Evolutionary conservation across 2,797 vertebrate species (phyloP).

Genomic region (Acipenser transmontanus): DNA sequence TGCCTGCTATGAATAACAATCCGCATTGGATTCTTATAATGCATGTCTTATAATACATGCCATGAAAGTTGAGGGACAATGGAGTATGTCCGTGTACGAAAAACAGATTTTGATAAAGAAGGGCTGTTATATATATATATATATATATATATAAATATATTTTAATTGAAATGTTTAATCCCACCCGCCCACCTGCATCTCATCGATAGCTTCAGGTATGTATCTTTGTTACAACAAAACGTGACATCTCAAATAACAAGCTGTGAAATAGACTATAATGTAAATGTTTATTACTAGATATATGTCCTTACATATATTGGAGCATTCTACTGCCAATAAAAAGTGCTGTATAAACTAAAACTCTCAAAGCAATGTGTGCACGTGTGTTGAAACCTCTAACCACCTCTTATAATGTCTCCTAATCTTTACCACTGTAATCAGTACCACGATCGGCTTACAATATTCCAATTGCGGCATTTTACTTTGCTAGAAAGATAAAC

Average conservation of each 20-base stretch:
- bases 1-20: too few relatives aligned
- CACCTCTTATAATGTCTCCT: constrained; percentile 50
- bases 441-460: constrained; percentile 61
- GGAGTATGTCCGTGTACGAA: too few relatives aligned
- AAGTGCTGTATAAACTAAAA: constrained; percentile 61
- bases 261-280: constrained; percentile 82
- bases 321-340: constrained; percentile 75
- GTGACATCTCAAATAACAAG: constrained; percentile 65
- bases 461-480: constrained; percentile 38
- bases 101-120: too few relatives aligned
- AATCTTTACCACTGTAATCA: constrained; percentile 48
- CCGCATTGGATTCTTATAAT: too few relatives aligned
- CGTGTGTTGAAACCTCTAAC: constrained; percentile 72
- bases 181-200: too few relatives aligned
- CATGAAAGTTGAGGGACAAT: too few relatives aligned
- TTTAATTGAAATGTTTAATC: too few relatives aligned
- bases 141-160: too few relatives aligned
- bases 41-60: too few relatives aligned
- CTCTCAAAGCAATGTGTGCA: constrained; percentile 50
- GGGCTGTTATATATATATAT: too few relatives aligned
- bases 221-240: constrained; percentile 57
- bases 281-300: constrained; percentile 78
- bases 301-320: constrained; percentile 86
- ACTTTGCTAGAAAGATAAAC: constrained; percentile 1
- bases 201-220: constrained; percentile 33